Evolutionary conservation across 2,888 invertebrate genomes (phyloP), one percentile per base, ranked within the genome.

Genomic region (Drosophila yooni): DNA sequence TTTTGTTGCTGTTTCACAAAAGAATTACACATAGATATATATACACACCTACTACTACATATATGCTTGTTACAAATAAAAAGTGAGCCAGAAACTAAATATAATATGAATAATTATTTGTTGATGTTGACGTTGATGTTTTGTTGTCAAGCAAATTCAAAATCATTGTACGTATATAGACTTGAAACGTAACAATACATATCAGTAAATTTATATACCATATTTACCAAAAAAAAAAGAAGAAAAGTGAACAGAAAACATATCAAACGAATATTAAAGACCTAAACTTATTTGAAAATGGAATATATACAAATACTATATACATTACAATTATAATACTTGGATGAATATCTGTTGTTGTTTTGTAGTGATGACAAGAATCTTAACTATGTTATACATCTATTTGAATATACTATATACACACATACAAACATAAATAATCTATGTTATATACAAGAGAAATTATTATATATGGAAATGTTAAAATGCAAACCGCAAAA

Each of bases 111-210:
- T 36, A 54, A 29, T 33, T 58, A 60, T 62, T 51, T 50, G 53
- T 73, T 76, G 43, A 46, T 70, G 74, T 79, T 69, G 50, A 66
- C 51, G 51, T 73, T 64, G 58, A 54, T 53, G 74, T 54, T 59
- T 50, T 53, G 27, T 46, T 58, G 31, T 59, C 65, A 62, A 70
- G 27, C 63, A 64, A 51, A 70, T 67, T 70, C 36, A 67, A 70
- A 82, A 89, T 83, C 76, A 69, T 71, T 66, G 57, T 79, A 74
- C 74, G 79, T 83, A 75, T 79, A 92, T 88, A 92, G 92, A 92
- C 92, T 92, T 92, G 88, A 91, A 81, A 73, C 64, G 79, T 79
- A 92, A 90, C 88, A 83, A 91, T 89, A 88, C 90, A 91, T 90
- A 91, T 92, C 91, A 89, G 83, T 79, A 83, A 83, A 79, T 68